Base-by-base conservation (phyloP, 92 coral and sea anemone genomes). In the Epizoanthus stellaris region DNA sequence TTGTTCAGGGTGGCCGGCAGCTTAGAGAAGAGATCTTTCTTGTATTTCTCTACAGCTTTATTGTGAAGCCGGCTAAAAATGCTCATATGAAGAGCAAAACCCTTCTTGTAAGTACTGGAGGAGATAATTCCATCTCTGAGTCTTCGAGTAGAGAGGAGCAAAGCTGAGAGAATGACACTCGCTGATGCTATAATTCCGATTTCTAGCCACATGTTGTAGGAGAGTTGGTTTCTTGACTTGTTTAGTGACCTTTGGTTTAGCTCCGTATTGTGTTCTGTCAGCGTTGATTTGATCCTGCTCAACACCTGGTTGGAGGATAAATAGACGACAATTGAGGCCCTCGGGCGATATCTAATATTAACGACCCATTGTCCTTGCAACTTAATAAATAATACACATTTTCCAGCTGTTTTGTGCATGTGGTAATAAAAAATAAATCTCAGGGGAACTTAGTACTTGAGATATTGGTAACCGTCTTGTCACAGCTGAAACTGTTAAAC, bases 11-110 rank as follows among this genome's bases (percentile, higher is more conserved):
- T 80, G 66, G 74, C 45, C 36, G 93, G 85, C 87, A 96, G 62
- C 15, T 73, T 85, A 36, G 82, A 62, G 62, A 95, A 95, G 70
- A 95, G 89, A 10, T 92, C 97, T 67, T 94, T 87, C 61, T 96
- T 96, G 71, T 85, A 83, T 20, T 87, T 87, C 12, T 68, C 85
- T 63, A 96, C 85, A 9, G 93, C 94, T 77, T 70, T 85, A 84
- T 94, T 96, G 94, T 96, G 93, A 43, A 92, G 70, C 9, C 82
- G 75, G 47, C 95, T 87, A 85, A 94, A 96, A 2, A 91, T 38
- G 87, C 65, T 87, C 97, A 96, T 92, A 73, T 89, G 91, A 34
- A 91, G 43, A 0, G 98, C 99, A 75, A 96, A 96, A 8, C 91
- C 98, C 73, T 84, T 90, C 88, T 94, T 94, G 94, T 94, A 94